phyloP scores from a whole-genome alignment of 2,888 invertebrate genomes.

The Bellardia pandia region DNA sequence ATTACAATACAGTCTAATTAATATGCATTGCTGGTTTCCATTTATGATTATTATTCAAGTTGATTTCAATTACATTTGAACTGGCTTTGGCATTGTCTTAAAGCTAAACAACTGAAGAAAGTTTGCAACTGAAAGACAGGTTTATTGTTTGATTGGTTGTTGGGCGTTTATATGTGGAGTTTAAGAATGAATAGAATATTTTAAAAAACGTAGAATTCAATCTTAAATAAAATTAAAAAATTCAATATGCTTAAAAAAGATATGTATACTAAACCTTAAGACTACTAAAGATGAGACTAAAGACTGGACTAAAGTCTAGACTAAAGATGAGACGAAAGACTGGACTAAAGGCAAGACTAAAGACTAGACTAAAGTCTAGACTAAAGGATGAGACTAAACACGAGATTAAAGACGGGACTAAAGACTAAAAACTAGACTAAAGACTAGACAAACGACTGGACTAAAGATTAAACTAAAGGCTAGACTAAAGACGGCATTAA shows the following conservation, averaged over 20 bases:
- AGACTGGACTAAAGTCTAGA: neutral
- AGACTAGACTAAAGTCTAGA: neutral
- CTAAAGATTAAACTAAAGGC: too few relatives aligned
- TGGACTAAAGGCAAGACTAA: neutral
- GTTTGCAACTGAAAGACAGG: slow-evolving; percentile 6
- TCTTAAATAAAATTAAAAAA: too few relatives aligned
- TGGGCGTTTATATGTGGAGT: neutral
- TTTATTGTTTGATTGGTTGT: neutral
- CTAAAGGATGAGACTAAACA: neutral
- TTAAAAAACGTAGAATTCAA: neutral
- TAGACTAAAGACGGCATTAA: too few relatives aligned
- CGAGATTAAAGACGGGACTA: neutral
- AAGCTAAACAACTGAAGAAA: slow-evolving; percentile 30
- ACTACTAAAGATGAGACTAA: neutral
- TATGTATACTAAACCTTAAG: too few relatives aligned
- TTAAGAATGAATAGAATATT: neutral
- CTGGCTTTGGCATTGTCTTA: slow-evolving; percentile 13
- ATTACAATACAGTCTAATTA: slow-evolving; percentile 35
- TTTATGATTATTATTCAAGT: neutral
- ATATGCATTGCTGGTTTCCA: slow-evolving; percentile 40
- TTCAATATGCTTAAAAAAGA: too few relatives aligned
- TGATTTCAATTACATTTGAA: slow-evolving; percentile 15
- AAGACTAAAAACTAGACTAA: neutral
- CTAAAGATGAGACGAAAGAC: neutral
- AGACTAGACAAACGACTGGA: neutral